Conservation (phyloP, 2,888 invertebrate species). For the Cheilosia variabilis region DNA sequence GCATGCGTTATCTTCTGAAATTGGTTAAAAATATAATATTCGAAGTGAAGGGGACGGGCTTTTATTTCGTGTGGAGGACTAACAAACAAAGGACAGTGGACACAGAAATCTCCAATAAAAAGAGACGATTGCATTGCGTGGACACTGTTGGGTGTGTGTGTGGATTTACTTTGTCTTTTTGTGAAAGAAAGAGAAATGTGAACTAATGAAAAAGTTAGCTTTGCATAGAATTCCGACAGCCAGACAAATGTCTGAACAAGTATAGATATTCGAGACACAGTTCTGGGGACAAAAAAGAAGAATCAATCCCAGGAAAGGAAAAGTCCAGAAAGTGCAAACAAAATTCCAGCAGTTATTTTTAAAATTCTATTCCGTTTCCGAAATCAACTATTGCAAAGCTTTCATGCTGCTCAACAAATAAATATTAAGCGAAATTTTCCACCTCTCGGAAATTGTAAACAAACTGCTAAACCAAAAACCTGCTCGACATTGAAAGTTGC, state of each 20-base stretch:
- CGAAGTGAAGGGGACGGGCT: not conserved
- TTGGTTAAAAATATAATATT: conserved; percentile 59
- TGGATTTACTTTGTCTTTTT: not conserved
- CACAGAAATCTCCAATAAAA: conserved; percentile 45
- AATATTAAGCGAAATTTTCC: conserved; percentile 10
- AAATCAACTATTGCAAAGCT: too few species aligned
- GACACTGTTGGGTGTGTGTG: not conserved
- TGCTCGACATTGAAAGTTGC: conserved; percentile 22
- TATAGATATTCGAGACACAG: too few species aligned
- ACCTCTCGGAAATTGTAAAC: conserved; percentile 19
- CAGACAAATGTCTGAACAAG: too few species aligned
- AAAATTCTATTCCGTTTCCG: too few species aligned
- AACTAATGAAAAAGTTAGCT: too few species aligned
- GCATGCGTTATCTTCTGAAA: conserved; percentile 46
- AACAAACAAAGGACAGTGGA: conserved; percentile 56
- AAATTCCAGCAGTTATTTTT: too few species aligned
- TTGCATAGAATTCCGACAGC: too few species aligned
- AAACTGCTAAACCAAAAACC: conserved; percentile 27
- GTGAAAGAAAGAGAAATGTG: not conserved
- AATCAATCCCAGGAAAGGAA: too few species aligned
- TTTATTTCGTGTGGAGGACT: conserved; percentile 27
- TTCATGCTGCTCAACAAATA: conserved; percentile 26
- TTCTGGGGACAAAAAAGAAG: too few species aligned
- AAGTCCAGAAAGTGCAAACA: too few species aligned
- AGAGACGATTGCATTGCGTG: conserved; percentile 29